A percentile compares a stretch with the other conserved stretches of the same genome.
phyloP scores from a whole-genome alignment of 2,113 vertebrate species.

The Arizona elegans region DNA sequence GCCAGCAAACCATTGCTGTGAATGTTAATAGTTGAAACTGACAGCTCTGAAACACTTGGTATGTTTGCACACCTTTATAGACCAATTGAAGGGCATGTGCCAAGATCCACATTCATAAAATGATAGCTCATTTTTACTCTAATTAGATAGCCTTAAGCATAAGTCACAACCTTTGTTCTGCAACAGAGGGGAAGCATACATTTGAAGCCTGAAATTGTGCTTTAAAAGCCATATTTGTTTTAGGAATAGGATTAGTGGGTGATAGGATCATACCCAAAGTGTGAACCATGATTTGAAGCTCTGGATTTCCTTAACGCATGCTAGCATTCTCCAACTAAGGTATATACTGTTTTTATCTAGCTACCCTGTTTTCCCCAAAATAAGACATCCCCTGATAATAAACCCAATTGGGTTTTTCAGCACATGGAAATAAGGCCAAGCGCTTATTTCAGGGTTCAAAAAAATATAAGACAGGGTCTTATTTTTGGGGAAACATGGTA shows the following conservation, averaged over 20 bases:
- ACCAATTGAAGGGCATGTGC: not conserved
- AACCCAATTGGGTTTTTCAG: no score
- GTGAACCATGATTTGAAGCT: not conserved
- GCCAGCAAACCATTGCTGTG: not conserved
- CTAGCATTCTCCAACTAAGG: not conserved
- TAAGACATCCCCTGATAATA: no score
- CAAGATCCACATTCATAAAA: not conserved
- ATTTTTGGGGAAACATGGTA: no score
- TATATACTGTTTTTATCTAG: not conserved
- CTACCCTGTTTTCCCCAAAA: not conserved
- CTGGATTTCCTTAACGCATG: not conserved
- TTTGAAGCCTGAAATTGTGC: not conserved
- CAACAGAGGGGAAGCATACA: not conserved
- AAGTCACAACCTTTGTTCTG: not conserved
- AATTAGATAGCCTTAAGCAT: not conserved
- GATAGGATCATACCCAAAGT: not conserved
- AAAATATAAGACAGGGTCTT: no score
- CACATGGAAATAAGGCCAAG: no score
- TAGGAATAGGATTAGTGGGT: not conserved
- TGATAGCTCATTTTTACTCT: not conserved
- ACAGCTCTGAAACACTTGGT: not conserved
- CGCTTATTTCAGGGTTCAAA: no score
- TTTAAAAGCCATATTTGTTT: not conserved
- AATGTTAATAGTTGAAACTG: not conserved
- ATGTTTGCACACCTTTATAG: not conserved